Evolutionary conservation across 2,888 invertebrate genomes (phyloP), one percentile per base, ranked within the genome.

Genomic region (Entomobrya proxima): DNA sequence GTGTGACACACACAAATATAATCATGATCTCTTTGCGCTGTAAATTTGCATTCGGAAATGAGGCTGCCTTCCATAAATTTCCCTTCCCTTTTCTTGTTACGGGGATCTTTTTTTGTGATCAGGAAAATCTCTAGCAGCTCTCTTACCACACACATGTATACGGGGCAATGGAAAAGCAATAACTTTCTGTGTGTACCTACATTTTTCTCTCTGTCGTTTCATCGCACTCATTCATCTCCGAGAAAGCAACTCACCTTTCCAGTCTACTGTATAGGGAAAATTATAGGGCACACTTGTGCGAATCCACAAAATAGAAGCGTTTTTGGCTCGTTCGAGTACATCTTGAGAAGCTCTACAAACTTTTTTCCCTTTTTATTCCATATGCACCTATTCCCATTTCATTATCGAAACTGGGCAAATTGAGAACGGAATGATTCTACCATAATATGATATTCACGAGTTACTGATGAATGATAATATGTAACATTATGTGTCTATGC

Each of bases 1-100:
- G 32, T 72, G 74, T 64, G 85, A 76, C 75, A 75, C 69, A n/a
- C n/a, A 67, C 67, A 72, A 80, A 80, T 52, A 72, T 55, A 80
- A 76, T 75, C 80, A 79, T 76, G 76, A 81, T 76, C 69, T 61
- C 75, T 58, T 84, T 76, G 7, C 67, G 47, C 47, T 21, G 21
- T 64, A 72, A 85, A 85, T 85, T 85, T 85, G 85, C 85, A 85
- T 85, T 79, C 85, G 85, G 79, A 85, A 85, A 85, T 85, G 85
- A 85, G 79, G 37, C 85, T 85, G 85, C 79, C 85, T 79, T 74
- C 78, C 85, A 85, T 85, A 85, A 85, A 85, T 85, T 85, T 85
- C 58, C 72, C 55, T 83, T 69, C 47, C 55, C 35, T 84, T 58
- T 58, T 21, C 83, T 78, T 79, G 67, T 79, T 40, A 32, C 37